These are phyloP conservation scores for Amphibalanus amphitrite DNA, from an alignment of 1,140 invertebrate genomes.

Conservation along the genomic window DNA sequence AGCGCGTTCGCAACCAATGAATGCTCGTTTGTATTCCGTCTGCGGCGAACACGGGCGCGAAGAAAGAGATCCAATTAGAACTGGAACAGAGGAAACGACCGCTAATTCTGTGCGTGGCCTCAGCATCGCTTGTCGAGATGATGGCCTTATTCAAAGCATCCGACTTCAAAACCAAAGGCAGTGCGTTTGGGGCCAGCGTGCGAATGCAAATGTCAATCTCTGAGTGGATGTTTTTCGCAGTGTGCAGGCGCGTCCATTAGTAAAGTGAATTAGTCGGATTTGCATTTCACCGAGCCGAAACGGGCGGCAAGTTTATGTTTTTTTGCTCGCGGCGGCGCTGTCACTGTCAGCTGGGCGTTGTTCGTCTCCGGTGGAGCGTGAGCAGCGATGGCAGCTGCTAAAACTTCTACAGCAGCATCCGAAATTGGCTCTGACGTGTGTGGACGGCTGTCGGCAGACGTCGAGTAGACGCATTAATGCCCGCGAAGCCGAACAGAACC, in stretches of 20 bases:
- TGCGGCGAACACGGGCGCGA: neutral
- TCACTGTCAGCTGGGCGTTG: too few relatives aligned
- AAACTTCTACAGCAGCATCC: too few relatives aligned
- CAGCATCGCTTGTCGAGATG: neutral
- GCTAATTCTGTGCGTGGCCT: too few relatives aligned
- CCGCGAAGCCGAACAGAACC: too few relatives aligned
- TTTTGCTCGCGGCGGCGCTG: too few relatives aligned
- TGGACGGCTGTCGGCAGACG: too few relatives aligned
- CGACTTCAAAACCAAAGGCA: neutral
- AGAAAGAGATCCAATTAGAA: neutral
- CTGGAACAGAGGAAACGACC: neutral
- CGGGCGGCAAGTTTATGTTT: neutral
- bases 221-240: neutral
- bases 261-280: neutral
- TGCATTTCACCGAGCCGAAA: neutral
- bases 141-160: neutral
- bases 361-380: too few relatives aligned
- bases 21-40: neutral
- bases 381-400: too few relatives aligned
- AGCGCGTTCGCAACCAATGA: neutral
- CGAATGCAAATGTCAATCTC: neutral
- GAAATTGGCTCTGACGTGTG: too few relatives aligned
- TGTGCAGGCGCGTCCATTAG: neutral
- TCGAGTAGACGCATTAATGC: too few relatives aligned
- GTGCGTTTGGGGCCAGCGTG: too few relatives aligned